Conservation (phyloP, 1,140 invertebrate species). For the Phthorimaea operculella region DNA sequence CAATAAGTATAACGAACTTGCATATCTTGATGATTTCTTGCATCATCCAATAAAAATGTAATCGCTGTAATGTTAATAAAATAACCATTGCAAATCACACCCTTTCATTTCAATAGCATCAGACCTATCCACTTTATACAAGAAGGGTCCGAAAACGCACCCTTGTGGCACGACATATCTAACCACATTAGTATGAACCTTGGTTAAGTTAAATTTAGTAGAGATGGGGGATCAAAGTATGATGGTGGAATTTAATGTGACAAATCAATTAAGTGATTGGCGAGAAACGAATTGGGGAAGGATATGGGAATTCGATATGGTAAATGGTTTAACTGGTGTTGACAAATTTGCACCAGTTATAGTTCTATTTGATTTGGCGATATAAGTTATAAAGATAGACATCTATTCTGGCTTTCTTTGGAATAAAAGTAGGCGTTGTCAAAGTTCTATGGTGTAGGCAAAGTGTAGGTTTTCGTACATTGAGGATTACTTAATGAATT, state of each 20-base stretch:
- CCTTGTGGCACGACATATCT: constrained; percentile 8
- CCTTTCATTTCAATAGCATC: constrained; percentile 42
- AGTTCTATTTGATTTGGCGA: no score
- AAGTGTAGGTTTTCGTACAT: no score
- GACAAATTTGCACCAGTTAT: no score
- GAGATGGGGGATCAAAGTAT: not conserved
- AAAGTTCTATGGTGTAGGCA: no score
- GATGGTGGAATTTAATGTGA: constrained; percentile 22
- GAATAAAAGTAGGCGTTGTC: no score
- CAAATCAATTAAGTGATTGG: constrained; percentile 56
- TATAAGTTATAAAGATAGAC: no score
- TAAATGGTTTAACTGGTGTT: not conserved
- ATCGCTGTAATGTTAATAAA: constrained; percentile 53
- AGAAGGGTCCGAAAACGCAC: constrained; percentile 16
- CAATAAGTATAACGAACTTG: no score
- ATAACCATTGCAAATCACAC: constrained; percentile 52
- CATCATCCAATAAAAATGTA: constrained; percentile 33
- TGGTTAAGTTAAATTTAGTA: constrained; percentile 13
- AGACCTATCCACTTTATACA: constrained; percentile 31
- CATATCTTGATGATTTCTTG: no score
- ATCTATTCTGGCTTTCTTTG: no score
- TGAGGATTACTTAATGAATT: no score
- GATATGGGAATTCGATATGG: constrained; percentile 14
- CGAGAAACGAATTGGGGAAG: constrained; percentile 7
- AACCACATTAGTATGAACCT: constrained; percentile 16